A percentile compares a stretch with the other conserved stretches of the same genome.
phyloP scores from a whole-genome alignment of 2,888 invertebrate species.

The Spodoptera exigua region DNA sequence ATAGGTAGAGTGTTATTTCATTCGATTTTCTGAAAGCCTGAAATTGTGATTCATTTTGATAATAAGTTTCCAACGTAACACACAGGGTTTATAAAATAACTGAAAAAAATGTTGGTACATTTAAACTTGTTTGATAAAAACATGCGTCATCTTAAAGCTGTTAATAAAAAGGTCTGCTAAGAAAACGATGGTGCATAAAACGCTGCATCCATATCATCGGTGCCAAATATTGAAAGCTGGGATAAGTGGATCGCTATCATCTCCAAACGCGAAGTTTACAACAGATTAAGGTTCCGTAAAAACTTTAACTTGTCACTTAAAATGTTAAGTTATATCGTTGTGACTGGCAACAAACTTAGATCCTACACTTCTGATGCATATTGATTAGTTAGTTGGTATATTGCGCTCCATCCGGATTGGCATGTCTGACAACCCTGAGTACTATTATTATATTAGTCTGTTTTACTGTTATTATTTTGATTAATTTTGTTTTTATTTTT shows the following conservation, averaged over 20 bases:
- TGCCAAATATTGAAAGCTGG: constrained; percentile 7
- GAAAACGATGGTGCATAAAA: background rate
- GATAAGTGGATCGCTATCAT: constrained; percentile 11
- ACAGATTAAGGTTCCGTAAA: constrained; percentile 12
- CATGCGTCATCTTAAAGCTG: background rate
- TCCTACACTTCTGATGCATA: constrained; percentile 7
- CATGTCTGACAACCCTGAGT: too few species aligned
- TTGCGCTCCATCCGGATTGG: too few species aligned
- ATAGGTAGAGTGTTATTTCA: too few species aligned
- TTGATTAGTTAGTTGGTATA: background rate
- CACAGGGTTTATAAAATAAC: too few species aligned
- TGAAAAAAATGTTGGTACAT: too few species aligned
- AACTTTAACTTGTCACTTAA: constrained; percentile 12
- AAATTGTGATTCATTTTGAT: too few species aligned
- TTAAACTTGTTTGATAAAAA: too few species aligned
- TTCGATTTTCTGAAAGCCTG: too few species aligned
- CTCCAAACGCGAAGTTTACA: constrained; percentile 2
- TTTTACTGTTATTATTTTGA: too few species aligned
- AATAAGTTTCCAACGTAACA: too few species aligned
- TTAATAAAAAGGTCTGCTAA: background rate
- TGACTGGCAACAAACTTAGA: background rate
- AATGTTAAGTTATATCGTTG: constrained; percentile 11
- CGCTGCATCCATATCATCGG: background rate
- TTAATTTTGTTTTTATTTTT: too few species aligned
- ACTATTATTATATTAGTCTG: too few species aligned